A percentile compares a stretch with the other conserved stretches of the same genome.
These are phyloP conservation scores for Harpagoxenus sublaevis DNA, from an alignment of 2,888 invertebrate genomes.

Conservation along the genomic window DNA sequence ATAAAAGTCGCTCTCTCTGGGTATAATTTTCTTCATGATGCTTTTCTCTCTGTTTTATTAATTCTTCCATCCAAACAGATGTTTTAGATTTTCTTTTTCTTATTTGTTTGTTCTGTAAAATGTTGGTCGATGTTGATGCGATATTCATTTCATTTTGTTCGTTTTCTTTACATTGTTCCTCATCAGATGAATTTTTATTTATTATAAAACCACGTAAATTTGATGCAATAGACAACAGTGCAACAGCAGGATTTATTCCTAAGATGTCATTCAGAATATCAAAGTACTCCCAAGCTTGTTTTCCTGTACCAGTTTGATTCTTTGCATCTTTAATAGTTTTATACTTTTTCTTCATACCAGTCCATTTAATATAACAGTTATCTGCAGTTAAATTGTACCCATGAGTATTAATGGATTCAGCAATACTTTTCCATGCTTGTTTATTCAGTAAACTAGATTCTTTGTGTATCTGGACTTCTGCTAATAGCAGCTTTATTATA, in stretches of 20 bases:
- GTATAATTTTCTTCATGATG: slow-evolving; percentile 3
- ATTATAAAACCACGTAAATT: slow-evolving; percentile 5
- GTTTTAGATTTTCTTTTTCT: not conserved
- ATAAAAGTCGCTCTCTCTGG: slow-evolving; percentile 7
- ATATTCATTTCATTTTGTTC: not conserved
- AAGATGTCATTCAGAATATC: slow-evolving; percentile 15
- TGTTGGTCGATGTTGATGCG: not conserved
- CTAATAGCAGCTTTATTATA: not conserved
- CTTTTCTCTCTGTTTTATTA: slow-evolving; percentile 4
- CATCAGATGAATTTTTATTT: slow-evolving; percentile 8
- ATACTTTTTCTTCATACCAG: slow-evolving; percentile 22
- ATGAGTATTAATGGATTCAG: not conserved
- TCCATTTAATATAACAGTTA: slow-evolving; percentile 15
- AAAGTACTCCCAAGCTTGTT: slow-evolving; percentile 12
- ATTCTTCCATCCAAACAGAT: not conserved
- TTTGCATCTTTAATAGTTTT: slow-evolving; percentile 8
- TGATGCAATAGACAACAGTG: slow-evolving; percentile 3
- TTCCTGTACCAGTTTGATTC: not conserved
- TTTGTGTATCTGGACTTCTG: not conserved
- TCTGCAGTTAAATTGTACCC: slow-evolving; percentile 9
- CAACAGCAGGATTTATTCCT: not conserved
- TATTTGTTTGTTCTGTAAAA: not conserved
- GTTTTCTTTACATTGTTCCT: not conserved
- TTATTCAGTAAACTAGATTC: not conserved
- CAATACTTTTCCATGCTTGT: not conserved